Evolutionary conservation across 2,113 vertebrate genomes (phyloP), one percentile per base, ranked within the genome.

Genomic region (Tetrao urogallus): DNA sequence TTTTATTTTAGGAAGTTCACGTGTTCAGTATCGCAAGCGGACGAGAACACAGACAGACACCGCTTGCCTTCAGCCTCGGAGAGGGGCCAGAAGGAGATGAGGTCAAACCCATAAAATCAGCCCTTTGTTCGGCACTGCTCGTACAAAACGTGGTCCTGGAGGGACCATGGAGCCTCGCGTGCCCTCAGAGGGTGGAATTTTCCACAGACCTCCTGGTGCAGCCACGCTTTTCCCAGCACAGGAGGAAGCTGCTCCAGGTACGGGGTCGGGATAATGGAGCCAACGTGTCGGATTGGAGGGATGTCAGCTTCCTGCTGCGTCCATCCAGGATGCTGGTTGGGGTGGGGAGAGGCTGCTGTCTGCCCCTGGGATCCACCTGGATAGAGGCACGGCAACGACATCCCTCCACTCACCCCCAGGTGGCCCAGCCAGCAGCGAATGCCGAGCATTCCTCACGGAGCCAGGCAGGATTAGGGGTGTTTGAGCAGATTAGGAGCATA

Each of bases 401-500:
- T 85, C 78, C 65, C 80, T 36, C 43, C 45, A 36, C 89, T 92
- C 91, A 83, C 43, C 89, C 84, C 34, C 10, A 86, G 66, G 75
- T 69, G 36, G 52, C 79, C 47, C 83, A 85, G 56, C 2, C 2
- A 48, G 86, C 18, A 75, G 72, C 36, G 86, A 88, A 93, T 95
- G 88, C 88, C 10, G 0, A 40, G 38, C 88, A 96, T 96, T 94
- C 92, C 93, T 89, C 56, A 2, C 5, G 0, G 82, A 94, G 64
- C 64, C 2, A 1, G 27, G 22, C 27, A 27, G 88, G 88, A 94
- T 96, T 94, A 94, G 57, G 63, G 83, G 77, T 58, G 79, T 82
- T 92, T 24, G 47, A 72, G 76, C 82, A 67, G 80, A 48, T 94
- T 61, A 79, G 54, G 60, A 7, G 0, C 34, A 13, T 63, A 79